Conservation (phyloP, 2,113 vertebrate genomes). For the Hippocampus mohnikei region DNA sequence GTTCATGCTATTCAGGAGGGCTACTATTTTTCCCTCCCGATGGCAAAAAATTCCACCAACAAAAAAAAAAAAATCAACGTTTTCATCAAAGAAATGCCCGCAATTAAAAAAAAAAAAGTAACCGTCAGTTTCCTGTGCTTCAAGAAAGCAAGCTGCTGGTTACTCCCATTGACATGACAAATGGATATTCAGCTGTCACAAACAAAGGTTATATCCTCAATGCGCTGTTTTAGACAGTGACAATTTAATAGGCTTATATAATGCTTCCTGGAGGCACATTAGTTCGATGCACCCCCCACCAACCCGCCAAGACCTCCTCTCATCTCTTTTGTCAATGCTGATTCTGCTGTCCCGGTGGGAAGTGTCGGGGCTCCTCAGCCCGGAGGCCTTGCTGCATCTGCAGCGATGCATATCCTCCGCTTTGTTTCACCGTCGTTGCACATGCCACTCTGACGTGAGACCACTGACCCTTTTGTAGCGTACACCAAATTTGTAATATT, state of each 20-base stretch:
- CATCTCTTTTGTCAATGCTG: constrained; percentile 41
- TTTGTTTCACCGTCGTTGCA: constrained; percentile 42
- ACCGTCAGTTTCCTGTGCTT: constrained; percentile 1
- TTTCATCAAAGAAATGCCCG: too few relatives aligned
- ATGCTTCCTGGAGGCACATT: constrained; percentile 68
- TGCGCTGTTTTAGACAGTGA: constrained; percentile 62
- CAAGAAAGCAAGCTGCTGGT: constrained; percentile 50
- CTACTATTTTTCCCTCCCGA: too few relatives aligned
- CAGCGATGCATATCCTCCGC: constrained; percentile 33
- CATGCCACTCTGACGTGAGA: constrained; percentile 28
- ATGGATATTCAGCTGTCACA: constrained; percentile 64
- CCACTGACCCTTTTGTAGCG: constrained; percentile 25
- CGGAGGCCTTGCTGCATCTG: constrained; percentile 54
- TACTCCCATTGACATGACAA: constrained; percentile 61
- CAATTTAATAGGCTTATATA: constrained; percentile 75
- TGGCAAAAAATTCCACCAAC: too few relatives aligned
- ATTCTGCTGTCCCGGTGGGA: constrained; percentile 53
- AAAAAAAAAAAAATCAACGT: too few relatives aligned
- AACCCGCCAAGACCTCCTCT: constrained; percentile 40
- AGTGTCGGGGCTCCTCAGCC: constrained; percentile 53
- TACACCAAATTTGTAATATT: constrained; percentile 21
- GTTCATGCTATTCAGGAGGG: too few relatives aligned
- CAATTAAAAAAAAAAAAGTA: neutral
- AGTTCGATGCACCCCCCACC: constrained; percentile 62
- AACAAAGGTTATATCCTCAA: constrained; percentile 65